These are phyloP conservation scores for Eulimnadia texana DNA, from an alignment of 1,140 invertebrate genomes.

Conservation along the genomic window DNA sequence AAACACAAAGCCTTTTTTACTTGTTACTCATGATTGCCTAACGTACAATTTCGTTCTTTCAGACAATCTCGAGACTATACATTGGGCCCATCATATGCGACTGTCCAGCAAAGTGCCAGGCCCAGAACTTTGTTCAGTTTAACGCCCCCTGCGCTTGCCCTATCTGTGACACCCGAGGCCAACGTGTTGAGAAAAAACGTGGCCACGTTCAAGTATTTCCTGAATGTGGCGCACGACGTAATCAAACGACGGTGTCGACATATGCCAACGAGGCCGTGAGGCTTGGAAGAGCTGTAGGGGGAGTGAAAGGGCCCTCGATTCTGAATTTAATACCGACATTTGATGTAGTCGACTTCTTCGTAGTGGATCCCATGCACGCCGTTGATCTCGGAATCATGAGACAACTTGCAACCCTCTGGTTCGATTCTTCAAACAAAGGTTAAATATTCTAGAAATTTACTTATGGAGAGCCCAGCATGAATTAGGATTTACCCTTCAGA, in stretches of 20 bases:
- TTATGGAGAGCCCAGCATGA: no score
- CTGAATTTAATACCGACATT: not conserved
- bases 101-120: not conserved
- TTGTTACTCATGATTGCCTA: not conserved
- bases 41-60: not conserved
- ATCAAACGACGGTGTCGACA: not conserved
- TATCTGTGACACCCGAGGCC: not conserved
- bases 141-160: not conserved
- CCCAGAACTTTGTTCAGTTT: not conserved
- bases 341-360: not conserved
- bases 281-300: not conserved
- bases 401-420: not conserved
- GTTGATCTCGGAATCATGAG: slow-evolving; percentile 3
- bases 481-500: not conserved
- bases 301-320: not conserved
- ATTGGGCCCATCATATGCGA: not conserved
- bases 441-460: no score
- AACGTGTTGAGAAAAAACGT: not conserved
- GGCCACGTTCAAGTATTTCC: not conserved
- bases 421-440: not conserved
- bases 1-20: not conserved
- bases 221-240: not conserved
- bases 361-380: not conserved
- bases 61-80: not conserved
- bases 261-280: not conserved